Conservation (phyloP, 2,888 invertebrate genomes). For the Nemotelus pantherinus region DNA sequence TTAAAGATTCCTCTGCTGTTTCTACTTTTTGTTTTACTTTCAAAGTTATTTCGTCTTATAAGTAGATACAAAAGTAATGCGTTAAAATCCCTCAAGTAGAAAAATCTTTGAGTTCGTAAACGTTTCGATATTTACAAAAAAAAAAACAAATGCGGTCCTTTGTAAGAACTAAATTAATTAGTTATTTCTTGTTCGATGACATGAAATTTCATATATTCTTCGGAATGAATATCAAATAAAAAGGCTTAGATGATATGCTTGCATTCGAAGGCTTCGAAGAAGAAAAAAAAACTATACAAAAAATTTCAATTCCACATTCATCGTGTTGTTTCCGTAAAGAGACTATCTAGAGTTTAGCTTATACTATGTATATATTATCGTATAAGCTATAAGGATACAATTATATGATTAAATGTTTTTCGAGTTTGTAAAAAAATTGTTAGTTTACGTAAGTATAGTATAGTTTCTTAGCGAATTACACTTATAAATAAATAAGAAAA, state of each 20-base stretch:
- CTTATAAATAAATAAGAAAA: constrained; percentile 46
- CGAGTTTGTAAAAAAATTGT: constrained; percentile 30
- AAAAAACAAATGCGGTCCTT: constrained; percentile 25
- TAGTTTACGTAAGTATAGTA: constrained; percentile 22
- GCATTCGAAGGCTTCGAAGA: constrained; percentile 24
- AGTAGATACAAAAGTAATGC: constrained; percentile 7
- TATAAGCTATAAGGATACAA: constrained; percentile 22
- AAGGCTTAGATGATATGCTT: constrained; percentile 36
- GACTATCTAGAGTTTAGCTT: constrained; percentile 32
- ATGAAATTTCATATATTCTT: neutral
- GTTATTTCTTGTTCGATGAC: constrained; percentile 3
- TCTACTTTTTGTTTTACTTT: neutral
- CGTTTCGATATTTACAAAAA: constrained; percentile 29
- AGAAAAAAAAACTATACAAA: constrained; percentile 13
- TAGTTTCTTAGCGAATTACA: constrained; percentile 18
- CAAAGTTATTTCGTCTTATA: constrained; percentile 16
- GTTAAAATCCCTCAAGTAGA: neutral
- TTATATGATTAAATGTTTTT: neutral
- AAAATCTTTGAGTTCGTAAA: neutral
- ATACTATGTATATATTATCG: neutral
- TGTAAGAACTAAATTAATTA: constrained; percentile 12
- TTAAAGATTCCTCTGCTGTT: no score
- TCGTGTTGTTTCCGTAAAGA: constrained; percentile 17
- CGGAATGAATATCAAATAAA: constrained; percentile 2
- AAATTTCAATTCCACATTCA: constrained; percentile 37